phyloP scores from a whole-genome alignment of 1,140 invertebrate genomes.

The Lineus longissimus region DNA sequence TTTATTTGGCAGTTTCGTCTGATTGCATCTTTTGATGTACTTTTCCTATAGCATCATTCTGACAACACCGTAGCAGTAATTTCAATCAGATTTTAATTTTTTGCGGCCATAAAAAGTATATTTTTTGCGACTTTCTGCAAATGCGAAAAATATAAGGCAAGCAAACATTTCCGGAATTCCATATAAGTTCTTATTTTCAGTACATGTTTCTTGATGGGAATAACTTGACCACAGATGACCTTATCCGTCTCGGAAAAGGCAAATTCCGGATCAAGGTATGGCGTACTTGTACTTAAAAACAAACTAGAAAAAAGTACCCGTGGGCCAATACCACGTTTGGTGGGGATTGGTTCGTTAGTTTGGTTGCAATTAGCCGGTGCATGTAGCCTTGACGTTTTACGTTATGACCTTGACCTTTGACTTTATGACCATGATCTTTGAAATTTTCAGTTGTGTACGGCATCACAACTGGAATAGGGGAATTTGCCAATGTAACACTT shows the following conservation, averaged over 20 bases:
- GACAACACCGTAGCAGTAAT: too few relatives aligned
- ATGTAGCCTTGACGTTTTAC: constrained; percentile 44
- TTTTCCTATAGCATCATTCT: too few relatives aligned
- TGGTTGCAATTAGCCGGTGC: constrained; percentile 62
- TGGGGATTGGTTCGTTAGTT: too few relatives aligned
- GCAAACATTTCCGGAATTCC: too few relatives aligned
- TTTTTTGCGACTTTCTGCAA: too few relatives aligned
- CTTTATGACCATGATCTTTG: background rate
- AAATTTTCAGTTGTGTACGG: constrained; percentile 64
- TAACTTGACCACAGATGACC: constrained; percentile 60
- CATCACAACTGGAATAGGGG: constrained; percentile 73
- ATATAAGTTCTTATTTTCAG: constrained; percentile 40
- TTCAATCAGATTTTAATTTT: too few relatives aligned
- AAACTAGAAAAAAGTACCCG: constrained; percentile 58
- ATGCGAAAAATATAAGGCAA: too few relatives aligned
- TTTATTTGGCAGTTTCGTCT: too few relatives aligned
- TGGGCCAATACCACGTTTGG: constrained; percentile 58
- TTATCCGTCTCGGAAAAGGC: constrained; percentile 61
- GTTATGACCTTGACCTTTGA: background rate
- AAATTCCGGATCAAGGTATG: constrained; percentile 61
- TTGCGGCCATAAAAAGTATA: too few relatives aligned
- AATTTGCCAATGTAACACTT: constrained; percentile 66
- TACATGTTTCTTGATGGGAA: constrained; percentile 61
- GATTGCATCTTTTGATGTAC: too few relatives aligned
- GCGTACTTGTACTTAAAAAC: too few relatives aligned